These are phyloP conservation scores for Branchipolynoe longqiensis DNA, from an alignment of 2,888 invertebrate species.

Conservation along the genomic window DNA sequence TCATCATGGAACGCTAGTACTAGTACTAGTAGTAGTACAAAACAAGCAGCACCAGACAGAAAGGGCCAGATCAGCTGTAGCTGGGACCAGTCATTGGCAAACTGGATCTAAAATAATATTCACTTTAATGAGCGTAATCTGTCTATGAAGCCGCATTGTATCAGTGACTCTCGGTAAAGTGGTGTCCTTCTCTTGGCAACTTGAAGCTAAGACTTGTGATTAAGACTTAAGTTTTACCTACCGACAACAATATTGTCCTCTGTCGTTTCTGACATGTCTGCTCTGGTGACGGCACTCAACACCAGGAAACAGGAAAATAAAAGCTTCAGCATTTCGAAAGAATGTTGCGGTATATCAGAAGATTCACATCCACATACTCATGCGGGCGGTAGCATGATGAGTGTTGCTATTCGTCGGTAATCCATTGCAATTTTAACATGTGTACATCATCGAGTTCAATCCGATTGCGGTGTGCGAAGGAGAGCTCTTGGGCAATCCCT, in stretches of 20 bases:
- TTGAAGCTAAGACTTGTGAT: too few species aligned
- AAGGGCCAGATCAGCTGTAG: too few species aligned
- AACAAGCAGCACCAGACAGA: too few species aligned
- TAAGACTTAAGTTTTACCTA: constrained; percentile 28
- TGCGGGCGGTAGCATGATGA: neutral
- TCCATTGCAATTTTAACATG: constrained; percentile 24
- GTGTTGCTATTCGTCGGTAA: constrained; percentile 8
- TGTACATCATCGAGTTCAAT: neutral
- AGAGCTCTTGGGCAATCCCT: constrained; percentile 11
- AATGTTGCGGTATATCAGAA: neutral
- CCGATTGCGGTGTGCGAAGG: constrained; percentile 16
- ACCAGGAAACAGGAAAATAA: constrained; percentile 31
- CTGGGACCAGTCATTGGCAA: too few species aligned
- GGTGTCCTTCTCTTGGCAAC: too few species aligned
- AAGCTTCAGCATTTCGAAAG: constrained; percentile 31
- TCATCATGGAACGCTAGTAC: too few species aligned
- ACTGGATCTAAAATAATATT: too few species aligned
- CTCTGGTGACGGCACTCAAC: neutral
- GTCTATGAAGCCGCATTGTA: too few species aligned
- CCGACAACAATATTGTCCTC: constrained; percentile 37
- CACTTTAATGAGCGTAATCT: too few species aligned
- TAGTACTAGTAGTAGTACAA: too few species aligned
- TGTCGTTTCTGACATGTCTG: neutral
- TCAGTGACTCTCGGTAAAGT: too few species aligned
- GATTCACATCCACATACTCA: constrained; percentile 7